Percentiles rank a stretch among this genome's conserved stretches.
Evolutionary conservation across 1,140 invertebrate species (phyloP).

Genomic region (Drosophila malerkotliana): DNA sequence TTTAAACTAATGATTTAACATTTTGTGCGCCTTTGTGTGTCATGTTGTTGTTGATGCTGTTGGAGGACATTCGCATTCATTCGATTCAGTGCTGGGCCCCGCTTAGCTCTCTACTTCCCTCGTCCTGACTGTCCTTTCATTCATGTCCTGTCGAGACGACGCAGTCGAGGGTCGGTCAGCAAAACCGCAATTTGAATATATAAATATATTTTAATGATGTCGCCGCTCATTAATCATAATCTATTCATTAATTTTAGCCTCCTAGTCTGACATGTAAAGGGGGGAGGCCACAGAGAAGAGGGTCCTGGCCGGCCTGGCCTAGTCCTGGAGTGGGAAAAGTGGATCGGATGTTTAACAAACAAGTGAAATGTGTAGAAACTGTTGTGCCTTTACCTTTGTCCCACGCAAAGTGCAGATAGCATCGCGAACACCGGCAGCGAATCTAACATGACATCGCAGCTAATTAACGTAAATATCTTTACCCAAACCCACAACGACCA

Average conservation of each 20-base stretch:
- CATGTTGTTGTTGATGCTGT: conserved; percentile 28
- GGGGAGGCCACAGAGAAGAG: conserved; percentile 17
- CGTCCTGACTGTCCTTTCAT: conserved; percentile 24
- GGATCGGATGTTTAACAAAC: conserved; percentile 57
- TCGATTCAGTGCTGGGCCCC: conserved; percentile 12
- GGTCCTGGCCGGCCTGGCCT: too few relatives aligned
- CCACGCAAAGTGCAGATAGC: conserved; percentile 61
- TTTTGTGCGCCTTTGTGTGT: conserved; percentile 55
- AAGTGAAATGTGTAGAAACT: conserved; percentile 54
- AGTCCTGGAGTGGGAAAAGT: not conserved
- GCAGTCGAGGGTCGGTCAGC: conserved; percentile 57
- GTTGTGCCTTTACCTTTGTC: conserved; percentile 60
- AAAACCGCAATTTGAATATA: conserved; percentile 80
- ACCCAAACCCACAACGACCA: conserved; percentile 39
- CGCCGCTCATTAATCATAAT: conserved; percentile 82
- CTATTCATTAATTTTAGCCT: conserved; percentile 80
- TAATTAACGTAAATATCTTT: conserved; percentile 70
- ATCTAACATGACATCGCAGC: conserved; percentile 69
- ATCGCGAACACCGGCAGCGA: conserved; percentile 40
- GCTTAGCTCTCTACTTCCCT: not conserved
- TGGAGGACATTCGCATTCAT: conserved; percentile 71
- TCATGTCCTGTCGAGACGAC: conserved; percentile 47
- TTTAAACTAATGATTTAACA: conserved; percentile 81
- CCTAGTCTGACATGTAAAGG: conserved; percentile 34
- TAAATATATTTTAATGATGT: conserved; percentile 83